Evolutionary conservation across 2,888 invertebrate species (phyloP), one percentile per base, ranked within the genome.

Genomic region (Ormyrus pomaceus): DNA sequence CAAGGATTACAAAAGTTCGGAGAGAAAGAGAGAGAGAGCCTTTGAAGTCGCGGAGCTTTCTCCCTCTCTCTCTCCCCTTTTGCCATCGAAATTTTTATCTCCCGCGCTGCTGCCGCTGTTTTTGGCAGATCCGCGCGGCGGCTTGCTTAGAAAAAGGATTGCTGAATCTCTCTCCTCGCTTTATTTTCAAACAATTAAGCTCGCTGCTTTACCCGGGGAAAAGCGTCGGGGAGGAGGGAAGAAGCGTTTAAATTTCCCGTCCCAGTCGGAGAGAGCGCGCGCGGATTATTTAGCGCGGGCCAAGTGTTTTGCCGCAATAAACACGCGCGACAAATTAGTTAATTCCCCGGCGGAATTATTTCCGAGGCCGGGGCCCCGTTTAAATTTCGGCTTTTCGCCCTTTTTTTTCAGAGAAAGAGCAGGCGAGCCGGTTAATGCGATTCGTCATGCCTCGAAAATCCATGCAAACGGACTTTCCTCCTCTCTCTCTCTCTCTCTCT

Each of bases 391-490:
- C 13, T 64, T 73, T 73, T 45, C 62, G 1, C 13, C n/a, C 19
- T 19, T 58, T 58, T 58, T 59, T 19, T 75, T 51, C 66, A n/a
- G 13, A 10, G n/a, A 34, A 59, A 48, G 48, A 46, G 55, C 34
- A 58, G 10, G 13, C 50, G 51, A 34, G 34, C 56, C 11, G 72
- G 48, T 64, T 81, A 79, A 76, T 81, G 75, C 69, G 64, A 76
- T 81, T 76, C 77, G 79, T 70, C 77, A 74, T 68, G 70, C 65
- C 73, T 70, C 65, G 76, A 82, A 82, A 82, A 82, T 82, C 77
- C 82, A 73, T 76, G 81, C 76, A 70, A 70, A 77, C 73, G 68
- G 66, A 53, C 68, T 74, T 66, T 76, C 65, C 64, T 19, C 45
- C 56, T n/a, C 64, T 71, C 55, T 34, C 19, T 65, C 19, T 58